Evolutionary conservation across 2,888 invertebrate species (phyloP).

Genomic region (Pollenia griseotomentosa): DNA sequence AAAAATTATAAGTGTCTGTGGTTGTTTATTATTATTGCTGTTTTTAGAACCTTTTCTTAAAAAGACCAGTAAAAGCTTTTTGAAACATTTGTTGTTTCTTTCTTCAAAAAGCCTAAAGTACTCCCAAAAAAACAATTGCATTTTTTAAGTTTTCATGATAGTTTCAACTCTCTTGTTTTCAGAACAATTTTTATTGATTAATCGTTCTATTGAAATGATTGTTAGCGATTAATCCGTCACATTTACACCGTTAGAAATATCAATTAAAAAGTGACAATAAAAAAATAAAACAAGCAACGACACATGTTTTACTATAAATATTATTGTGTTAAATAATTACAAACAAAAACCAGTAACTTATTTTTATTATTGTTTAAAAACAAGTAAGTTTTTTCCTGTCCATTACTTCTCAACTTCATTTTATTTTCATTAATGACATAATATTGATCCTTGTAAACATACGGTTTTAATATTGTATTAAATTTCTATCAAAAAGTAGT

Average conservation of each 20-base stretch:
- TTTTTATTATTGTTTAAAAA: constrained; percentile 28
- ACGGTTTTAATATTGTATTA: constrained; percentile 67
- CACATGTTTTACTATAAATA: constrained; percentile 20
- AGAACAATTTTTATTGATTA: constrained; percentile 7
- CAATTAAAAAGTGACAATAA: constrained; percentile 35
- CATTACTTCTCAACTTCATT: constrained; percentile 14
- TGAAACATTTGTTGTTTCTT: neutral
- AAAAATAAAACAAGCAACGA: neutral
- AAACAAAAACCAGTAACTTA: constrained; percentile 31
- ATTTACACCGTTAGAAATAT: constrained; percentile 33
- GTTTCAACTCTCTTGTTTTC: neutral
- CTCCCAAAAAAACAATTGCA: neutral
- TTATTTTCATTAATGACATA: constrained; percentile 44
- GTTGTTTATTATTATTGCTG: no score
- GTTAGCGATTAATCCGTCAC: constrained; percentile 38
- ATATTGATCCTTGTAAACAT: constrained; percentile 69
- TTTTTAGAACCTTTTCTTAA: no score
- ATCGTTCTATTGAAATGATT: constrained; percentile 2
- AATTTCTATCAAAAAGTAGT: constrained; percentile 45
- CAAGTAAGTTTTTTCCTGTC: neutral
- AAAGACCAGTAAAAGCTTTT: neutral
- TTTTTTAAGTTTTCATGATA: neutral
- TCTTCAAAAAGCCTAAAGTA: neutral
- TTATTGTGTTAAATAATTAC: constrained; percentile 56
- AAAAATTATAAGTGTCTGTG: no score